Conservation (phyloP, 2,888 invertebrate species). For the Nymphalis c-album region DNA sequence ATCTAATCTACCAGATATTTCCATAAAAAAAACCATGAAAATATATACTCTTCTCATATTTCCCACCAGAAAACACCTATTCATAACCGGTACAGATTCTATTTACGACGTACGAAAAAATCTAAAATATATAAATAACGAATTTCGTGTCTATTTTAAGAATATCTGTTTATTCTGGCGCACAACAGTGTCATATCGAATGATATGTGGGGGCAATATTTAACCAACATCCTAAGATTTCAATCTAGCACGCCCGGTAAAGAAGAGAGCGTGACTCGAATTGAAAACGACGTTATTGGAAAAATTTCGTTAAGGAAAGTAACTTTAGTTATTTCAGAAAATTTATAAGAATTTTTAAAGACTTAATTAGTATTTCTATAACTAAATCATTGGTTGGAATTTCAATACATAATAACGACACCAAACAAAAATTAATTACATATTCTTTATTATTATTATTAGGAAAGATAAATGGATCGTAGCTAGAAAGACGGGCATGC, state of each 20-base stretch:
- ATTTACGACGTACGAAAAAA: not conserved
- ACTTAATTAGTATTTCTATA: not conserved
- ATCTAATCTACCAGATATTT: not conserved
- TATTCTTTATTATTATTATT: too few relatives aligned
- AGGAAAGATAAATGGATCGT: too few relatives aligned
- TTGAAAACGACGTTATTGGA: slow-evolving; percentile 26
- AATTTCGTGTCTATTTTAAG: slow-evolving; percentile 1
- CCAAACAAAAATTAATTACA: too few relatives aligned
- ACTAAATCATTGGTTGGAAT: too few relatives aligned
- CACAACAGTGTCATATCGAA: not conserved
- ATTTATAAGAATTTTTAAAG: slow-evolving; percentile 1
- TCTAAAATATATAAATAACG: not conserved
- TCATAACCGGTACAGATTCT: not conserved
- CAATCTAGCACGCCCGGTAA: slow-evolving; percentile 47
- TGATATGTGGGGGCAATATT: slow-evolving; percentile 30
- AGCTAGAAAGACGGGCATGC: too few relatives aligned
- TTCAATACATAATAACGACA: too few relatives aligned
- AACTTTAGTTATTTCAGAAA: not conserved
- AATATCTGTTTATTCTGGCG: slow-evolving; percentile 16
- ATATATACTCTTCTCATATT: not conserved
- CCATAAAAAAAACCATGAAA: not conserved
- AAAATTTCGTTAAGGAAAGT: slow-evolving; percentile 14
- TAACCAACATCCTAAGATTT: slow-evolving; percentile 44
- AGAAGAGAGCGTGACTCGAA: slow-evolving; percentile 50
- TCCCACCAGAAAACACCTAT: not conserved